These are phyloP conservation scores for Semotilus atromaculatus DNA, from an alignment of 2,797 vertebrate genomes.

Conservation along the genomic window DNA sequence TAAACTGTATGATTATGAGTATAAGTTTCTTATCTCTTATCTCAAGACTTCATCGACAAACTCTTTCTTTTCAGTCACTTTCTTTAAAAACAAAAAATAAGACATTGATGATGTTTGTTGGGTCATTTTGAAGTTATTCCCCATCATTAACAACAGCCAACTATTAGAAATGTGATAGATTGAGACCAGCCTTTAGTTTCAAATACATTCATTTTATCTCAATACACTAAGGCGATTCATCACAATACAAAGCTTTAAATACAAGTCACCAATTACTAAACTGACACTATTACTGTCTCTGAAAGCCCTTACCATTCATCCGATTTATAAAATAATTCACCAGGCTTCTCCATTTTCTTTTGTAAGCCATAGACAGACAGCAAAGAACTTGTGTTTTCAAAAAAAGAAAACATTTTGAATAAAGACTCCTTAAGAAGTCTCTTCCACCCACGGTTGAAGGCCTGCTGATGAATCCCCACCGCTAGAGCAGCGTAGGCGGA, in stretches of 20 bases:
- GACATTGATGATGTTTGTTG: too few species aligned
- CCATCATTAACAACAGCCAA: not conserved
- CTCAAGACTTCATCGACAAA: not conserved
- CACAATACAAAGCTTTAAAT: not conserved
- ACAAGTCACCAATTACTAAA: conserved; percentile 3
- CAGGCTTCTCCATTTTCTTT: not conserved
- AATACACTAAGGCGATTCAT: not conserved
- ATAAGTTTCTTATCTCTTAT: not conserved
- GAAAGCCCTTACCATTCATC: not conserved
- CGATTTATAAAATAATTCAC: not conserved
- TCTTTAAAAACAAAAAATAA: not conserved
- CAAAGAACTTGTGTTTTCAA: conserved; percentile 31
- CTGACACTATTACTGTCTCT: not conserved
- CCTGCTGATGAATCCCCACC: conserved; percentile 45
- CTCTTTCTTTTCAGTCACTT: not conserved
- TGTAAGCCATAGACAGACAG: conserved; percentile 7
- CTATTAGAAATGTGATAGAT: not conserved
- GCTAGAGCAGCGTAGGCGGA: conserved; percentile 50
- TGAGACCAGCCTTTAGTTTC: not conserved
- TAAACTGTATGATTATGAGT: too few species aligned
- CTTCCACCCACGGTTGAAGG: conserved; percentile 42
- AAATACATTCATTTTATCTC: not conserved
- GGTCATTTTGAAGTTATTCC: not conserved
- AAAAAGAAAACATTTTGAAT: conserved; percentile 35
- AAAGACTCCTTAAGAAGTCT: conserved; percentile 43